Evolutionary conservation across 2,888 invertebrate species (phyloP).

Genomic region (Lasioglossum figueresi): DNA sequence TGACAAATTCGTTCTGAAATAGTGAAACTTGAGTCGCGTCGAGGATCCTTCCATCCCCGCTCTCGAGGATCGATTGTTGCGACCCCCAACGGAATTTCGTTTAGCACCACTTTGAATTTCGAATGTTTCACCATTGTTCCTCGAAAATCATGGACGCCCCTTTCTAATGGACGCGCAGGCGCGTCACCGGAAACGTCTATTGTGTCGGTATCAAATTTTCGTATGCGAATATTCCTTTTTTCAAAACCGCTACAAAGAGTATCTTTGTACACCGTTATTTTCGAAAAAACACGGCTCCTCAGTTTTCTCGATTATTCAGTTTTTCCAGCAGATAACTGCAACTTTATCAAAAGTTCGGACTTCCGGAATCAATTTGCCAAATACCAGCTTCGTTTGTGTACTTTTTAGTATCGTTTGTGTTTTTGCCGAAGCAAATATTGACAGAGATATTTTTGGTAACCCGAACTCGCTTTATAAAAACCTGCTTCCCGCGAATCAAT

Average conservation of each 20-base stretch:
- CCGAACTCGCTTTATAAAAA: background rate
- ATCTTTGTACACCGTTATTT: background rate
- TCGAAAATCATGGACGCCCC: background rate
- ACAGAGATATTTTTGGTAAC: background rate
- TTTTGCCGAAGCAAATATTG: background rate
- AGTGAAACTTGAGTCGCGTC: slow-evolving; percentile 27
- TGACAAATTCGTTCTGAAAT: slow-evolving; percentile 50
- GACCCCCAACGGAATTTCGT: slow-evolving; percentile 8
- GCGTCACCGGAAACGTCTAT: background rate
- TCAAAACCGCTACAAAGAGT: background rate
- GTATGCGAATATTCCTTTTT: background rate
- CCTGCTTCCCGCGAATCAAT: background rate
- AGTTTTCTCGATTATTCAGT: background rate
- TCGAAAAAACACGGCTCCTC: background rate
- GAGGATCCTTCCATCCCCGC: background rate
- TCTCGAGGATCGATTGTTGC: slow-evolving; percentile 10
- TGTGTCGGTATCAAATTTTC: background rate
- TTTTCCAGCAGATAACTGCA: background rate
- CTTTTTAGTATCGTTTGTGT: background rate
- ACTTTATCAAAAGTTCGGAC: background rate
- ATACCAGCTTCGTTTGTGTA: background rate
- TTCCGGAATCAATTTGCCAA: background rate
- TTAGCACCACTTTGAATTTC: slow-evolving; percentile 6
- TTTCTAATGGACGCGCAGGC: background rate
- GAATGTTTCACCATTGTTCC: background rate